Evolutionary conservation across 2,888 invertebrate genomes (phyloP).

Genomic region (Tyria jacobaeae): DNA sequence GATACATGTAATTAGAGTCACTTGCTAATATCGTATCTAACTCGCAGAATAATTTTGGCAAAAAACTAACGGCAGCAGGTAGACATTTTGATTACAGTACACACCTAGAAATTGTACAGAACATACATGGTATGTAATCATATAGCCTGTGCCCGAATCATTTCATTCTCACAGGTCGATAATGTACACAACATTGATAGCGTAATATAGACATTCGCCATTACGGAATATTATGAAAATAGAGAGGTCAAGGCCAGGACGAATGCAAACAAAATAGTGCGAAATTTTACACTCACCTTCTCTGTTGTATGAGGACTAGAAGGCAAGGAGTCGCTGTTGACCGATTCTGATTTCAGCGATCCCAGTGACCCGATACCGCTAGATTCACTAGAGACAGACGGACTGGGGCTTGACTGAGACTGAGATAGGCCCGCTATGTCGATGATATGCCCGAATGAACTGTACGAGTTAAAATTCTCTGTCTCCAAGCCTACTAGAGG

Average conservation of each 20-base stretch:
- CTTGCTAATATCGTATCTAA: conserved; percentile 6
- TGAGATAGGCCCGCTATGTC: conserved; percentile 83
- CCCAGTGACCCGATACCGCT: conserved; percentile 88
- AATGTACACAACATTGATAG: conserved; percentile 77
- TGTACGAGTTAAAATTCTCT: conserved; percentile 82
- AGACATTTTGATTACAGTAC: conserved; percentile 35
- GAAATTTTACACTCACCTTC: conserved; percentile 72
- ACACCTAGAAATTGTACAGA: conserved; percentile 8
- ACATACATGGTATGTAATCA: conserved; percentile 20
- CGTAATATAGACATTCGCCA: conserved; percentile 80
- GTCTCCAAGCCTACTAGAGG: conserved; percentile 86
- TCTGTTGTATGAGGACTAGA: conserved; percentile 85
- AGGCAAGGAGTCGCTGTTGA: conserved; percentile 80
- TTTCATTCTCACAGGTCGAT: conserved; percentile 73
- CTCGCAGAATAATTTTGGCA: conserved; percentile 41
- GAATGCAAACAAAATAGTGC: conserved; percentile 79
- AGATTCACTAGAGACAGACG: conserved; percentile 87
- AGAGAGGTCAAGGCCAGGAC: conserved; percentile 86
- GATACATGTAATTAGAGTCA: conserved; percentile 4
- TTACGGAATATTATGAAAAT: conserved; percentile 87
- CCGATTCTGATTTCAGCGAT: conserved; percentile 84
- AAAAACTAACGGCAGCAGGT: conserved; percentile 33
- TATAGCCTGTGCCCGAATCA: conserved; percentile 52
- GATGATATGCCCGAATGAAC: conserved; percentile 81
- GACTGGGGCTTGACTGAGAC: conserved; percentile 84